Base-by-base conservation (phyloP, 2,888 invertebrate species). In the Melikaiella ostensackeni region DNA sequence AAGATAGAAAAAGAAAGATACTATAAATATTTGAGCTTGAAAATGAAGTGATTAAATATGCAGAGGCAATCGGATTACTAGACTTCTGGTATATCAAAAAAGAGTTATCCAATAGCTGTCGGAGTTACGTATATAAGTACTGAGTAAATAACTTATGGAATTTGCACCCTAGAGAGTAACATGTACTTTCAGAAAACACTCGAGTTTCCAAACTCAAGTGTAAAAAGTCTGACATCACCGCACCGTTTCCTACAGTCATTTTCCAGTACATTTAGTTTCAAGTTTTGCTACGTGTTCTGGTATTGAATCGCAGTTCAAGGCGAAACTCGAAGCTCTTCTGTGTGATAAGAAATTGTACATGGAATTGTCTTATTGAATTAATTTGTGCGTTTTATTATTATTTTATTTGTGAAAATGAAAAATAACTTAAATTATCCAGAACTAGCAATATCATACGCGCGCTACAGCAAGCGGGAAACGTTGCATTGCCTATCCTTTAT, bases 41-140 rank as follows among this genome's bases (percentile, higher is more conserved):
- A 62, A 63, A 63, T 61, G 62, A 63, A 35, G 9, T 63, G 62
- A 35, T 63, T 33, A 63, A 63, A 63, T 63, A 63, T 63, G 4
- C 62, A 63, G 11, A 63, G 35, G 62, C 35, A 63, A 63, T 63
- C 11, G 11, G 2, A 33, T n/a, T 33, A 11, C 62, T n/a, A 8
- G 16, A 30, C 33, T 30, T 30, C 61, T 33, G n/a, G n/a, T 33
- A 4, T 8, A 30, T 62, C 62, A n/a, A n/a, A 35, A 62, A 33
- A 61, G 35, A 24, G 33, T 9, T 63, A 33, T 35, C 9, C 62
- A 63, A 35, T 63, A 35, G 9, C 35, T 63, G 1, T 62, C 5
- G 35, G 30, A 33, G 19, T 62, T 30, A 16, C 19, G 19, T 62
- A n/a, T 27, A 33, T n/a, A 63, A n/a, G 33, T n/a, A 9, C 27